Conservation (phyloP, 1,140 invertebrate species). For the Mamestra configurata region DNA sequence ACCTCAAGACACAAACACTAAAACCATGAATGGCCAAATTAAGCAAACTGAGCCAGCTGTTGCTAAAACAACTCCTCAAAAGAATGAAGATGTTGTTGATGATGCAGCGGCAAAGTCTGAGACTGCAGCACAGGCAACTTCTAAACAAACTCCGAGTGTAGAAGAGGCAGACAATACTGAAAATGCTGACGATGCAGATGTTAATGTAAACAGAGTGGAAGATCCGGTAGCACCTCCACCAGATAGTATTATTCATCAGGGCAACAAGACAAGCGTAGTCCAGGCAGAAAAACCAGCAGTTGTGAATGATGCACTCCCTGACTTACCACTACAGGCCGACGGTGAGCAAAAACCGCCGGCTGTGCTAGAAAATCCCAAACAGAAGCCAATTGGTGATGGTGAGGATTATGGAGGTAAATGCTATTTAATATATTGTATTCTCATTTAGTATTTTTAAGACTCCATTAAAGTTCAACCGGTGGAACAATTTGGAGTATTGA, state of each 20-base stretch:
- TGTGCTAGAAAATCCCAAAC: slow-evolving; percentile 24
- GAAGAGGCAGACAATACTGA: background rate
- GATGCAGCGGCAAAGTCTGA: slow-evolving; percentile 14
- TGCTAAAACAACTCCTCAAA: background rate
- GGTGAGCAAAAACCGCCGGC: background rate
- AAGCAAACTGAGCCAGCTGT: slow-evolving; percentile 13
- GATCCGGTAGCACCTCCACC: background rate
- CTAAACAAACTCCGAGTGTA: background rate
- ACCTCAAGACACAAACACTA: background rate
- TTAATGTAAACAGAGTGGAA: background rate
- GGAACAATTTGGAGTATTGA: no score
- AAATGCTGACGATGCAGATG: slow-evolving; percentile 9
- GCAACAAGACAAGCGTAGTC: slow-evolving; percentile 3
- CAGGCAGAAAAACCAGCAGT: slow-evolving; percentile 14
- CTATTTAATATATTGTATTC: no score
- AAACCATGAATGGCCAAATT: background rate
- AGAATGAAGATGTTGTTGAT: background rate
- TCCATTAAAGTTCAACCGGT: no score
- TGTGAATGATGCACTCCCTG: background rate
- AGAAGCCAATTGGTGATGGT: background rate
- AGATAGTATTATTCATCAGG: background rate
- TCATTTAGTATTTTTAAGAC: no score
- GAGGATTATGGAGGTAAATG: background rate
- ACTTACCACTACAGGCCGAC: background rate
- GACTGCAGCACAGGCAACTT: slow-evolving; percentile 9